Evolutionary conservation across 2,797 vertebrate species (phyloP).

Genomic region (Platalea minor): DNA sequence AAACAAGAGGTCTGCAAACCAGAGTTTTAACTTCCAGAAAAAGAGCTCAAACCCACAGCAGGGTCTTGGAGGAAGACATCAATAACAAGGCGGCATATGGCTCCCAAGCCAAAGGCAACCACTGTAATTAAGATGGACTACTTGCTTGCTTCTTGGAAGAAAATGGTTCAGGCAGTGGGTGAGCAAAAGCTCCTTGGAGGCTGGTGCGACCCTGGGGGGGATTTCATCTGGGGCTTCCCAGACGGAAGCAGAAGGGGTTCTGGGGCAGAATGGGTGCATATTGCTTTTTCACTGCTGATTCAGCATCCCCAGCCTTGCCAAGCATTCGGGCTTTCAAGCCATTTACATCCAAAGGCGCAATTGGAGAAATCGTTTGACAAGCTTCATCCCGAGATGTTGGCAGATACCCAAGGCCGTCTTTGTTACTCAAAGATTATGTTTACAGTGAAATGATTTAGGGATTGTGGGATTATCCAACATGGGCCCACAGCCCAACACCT

Average conservation of each 20-base stretch:
- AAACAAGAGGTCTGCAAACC: not conserved
- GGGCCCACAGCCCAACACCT: not conserved
- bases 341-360: constrained; percentile 10
- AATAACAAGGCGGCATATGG: not conserved
- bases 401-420: not conserved
- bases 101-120: not conserved
- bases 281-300: not conserved
- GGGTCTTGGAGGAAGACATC: not conserved
- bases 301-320: constrained; percentile 2
- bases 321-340: not conserved
- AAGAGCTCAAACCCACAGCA: not conserved
- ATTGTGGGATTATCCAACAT: constrained; percentile 50
- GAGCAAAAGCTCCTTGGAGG: not conserved
- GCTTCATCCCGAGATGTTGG: not conserved
- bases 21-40: not conserved
- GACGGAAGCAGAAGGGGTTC: not conserved
- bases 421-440: constrained; percentile 36
- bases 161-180: not conserved
- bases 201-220: not conserved
- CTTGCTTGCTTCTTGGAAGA: not conserved
- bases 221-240: not conserved
- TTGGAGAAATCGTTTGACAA: not conserved
- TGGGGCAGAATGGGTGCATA: not conserved
- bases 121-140: not conserved
- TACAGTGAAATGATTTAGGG: constrained; percentile 40